Percentiles rank a stretch among this genome's conserved stretches.
Evolutionary conservation across 2,888 invertebrate species (phyloP).

Genomic region (Chrysolina haemoptera): DNA sequence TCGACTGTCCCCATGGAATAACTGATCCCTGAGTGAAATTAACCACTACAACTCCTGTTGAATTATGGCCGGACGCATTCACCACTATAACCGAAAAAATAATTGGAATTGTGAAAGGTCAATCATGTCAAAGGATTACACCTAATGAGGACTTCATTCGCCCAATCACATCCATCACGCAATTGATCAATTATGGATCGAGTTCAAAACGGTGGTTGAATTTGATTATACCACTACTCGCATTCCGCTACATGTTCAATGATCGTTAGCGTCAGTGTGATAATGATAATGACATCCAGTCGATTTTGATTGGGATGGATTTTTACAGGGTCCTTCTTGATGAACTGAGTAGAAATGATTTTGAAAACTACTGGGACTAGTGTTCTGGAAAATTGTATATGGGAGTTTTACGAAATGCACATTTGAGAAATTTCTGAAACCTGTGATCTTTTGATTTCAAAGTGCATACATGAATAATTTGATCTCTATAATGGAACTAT

Average conservation of each 20-base stretch:
- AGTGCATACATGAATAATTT: no score
- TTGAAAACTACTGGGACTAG: no score
- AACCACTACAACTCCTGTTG: background rate
- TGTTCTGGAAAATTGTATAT: no score
- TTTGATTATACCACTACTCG: background rate
- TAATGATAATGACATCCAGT: background rate
- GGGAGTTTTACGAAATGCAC: no score
- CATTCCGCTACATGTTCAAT: background rate
- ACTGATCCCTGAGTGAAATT: no score
- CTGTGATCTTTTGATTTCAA: no score
- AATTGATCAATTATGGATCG: conserved; percentile 16
- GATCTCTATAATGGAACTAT: no score
- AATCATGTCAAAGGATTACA: background rate
- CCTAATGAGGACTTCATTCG: background rate
- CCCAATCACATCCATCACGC: conserved; percentile 16
- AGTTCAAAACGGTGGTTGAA: conserved; percentile 15
- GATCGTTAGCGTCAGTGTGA: background rate
- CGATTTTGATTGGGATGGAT: no score
- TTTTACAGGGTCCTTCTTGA: no score
- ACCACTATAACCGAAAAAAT: background rate
- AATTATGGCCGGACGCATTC: background rate
- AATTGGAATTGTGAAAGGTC: background rate
- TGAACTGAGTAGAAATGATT: no score
- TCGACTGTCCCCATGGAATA: no score
- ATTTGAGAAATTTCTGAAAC: no score